A percentile compares a stretch with the other conserved stretches of the same genome.
Conservation (phyloP, 2,113 vertebrate species). For the Trichechus manatus region DNA sequence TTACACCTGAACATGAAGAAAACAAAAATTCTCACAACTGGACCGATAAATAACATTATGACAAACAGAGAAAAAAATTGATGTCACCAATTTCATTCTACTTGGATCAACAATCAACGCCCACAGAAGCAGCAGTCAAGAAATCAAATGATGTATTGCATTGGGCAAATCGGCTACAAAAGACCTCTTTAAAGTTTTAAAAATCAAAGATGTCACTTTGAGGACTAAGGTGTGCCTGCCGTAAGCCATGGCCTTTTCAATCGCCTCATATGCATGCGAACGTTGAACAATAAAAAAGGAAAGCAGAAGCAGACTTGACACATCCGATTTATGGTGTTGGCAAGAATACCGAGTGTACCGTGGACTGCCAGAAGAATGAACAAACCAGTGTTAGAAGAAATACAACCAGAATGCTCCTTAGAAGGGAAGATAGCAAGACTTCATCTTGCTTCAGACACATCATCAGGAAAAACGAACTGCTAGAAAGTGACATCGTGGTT, state of each 20-base stretch:
- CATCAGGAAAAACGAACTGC: not conserved
- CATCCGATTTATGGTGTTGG: not conserved
- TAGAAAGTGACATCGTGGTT: not conserved
- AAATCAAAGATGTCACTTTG: not conserved
- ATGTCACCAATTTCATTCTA: not conserved
- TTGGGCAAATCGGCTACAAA: not conserved
- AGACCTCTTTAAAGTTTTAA: not conserved
- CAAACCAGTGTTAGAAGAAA: not conserved
- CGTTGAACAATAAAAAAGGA: not conserved
- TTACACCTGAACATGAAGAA: not conserved
- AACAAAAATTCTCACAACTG: not conserved
- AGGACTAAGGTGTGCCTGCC: not conserved
- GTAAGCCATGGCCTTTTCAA: not conserved
- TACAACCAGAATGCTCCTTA: not conserved
- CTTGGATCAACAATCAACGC: not conserved
- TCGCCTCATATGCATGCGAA: not conserved
- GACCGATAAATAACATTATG: not conserved
- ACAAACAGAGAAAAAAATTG: not conserved
- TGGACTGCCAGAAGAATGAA: not conserved
- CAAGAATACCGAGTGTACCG: not conserved
- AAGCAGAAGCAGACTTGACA: not conserved
- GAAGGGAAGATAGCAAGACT: not conserved
- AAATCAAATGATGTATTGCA: not conserved
- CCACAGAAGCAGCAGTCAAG: not conserved
- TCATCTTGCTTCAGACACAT: not conserved